phyloP scores from a whole-genome alignment of 2,888 invertebrate species.

The Andrena dorsata region DNA sequence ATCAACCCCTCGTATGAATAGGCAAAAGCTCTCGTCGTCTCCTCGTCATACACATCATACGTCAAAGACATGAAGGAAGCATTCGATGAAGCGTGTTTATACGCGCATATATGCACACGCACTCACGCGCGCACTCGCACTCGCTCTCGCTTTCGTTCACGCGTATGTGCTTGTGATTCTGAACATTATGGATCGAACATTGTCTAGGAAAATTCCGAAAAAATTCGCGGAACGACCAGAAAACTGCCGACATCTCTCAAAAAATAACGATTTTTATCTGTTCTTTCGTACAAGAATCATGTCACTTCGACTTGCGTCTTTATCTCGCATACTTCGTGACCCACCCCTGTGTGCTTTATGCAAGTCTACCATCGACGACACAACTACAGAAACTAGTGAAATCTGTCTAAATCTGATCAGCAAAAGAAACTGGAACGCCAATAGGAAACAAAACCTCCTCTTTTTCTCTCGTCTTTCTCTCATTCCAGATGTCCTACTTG shows the following conservation, averaged over 20 bases:
- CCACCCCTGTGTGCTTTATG: not conserved
- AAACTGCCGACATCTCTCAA: not conserved
- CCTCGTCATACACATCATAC: conserved; percentile 27
- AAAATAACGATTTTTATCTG: not conserved
- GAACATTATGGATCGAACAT: not conserved
- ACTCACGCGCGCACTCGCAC: conserved; percentile 3
- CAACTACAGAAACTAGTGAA: conserved; percentile 21
- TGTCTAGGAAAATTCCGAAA: not conserved
- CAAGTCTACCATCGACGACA: conserved; percentile 12
- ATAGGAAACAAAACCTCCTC: conserved; percentile 18
- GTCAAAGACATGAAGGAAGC: conserved; percentile 27
- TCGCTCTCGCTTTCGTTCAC: not conserved
- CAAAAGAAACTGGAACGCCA: conserved; percentile 33
- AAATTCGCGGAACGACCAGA: not conserved
- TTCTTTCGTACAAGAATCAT: not conserved
- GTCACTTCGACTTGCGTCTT: not conserved
- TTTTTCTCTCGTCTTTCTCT: conserved; percentile 15
- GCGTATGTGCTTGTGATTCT: conserved; percentile 16
- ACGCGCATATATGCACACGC: conserved; percentile 5
- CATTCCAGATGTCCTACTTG: conserved; percentile 23
- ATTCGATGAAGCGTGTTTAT: conserved; percentile 35
- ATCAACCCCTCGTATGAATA: conserved; percentile 27
- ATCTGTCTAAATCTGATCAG: conserved; percentile 24
- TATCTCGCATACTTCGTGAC: conserved; percentile 19
- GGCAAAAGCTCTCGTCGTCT: conserved; percentile 36